Evolutionary conservation across 2,888 invertebrate species (phyloP).

Genomic region (Nymphalis polychloros): DNA sequence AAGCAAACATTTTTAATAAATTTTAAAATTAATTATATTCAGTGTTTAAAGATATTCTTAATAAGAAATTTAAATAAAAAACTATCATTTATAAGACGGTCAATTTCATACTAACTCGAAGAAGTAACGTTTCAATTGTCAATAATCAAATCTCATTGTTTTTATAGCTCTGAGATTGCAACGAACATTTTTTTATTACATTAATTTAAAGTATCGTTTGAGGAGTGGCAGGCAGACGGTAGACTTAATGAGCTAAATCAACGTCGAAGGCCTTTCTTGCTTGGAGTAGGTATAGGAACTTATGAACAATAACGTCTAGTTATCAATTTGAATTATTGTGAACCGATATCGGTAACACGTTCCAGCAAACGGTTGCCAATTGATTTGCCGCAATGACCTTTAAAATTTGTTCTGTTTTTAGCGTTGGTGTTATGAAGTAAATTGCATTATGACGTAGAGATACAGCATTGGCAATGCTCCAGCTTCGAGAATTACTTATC

Average conservation of each 20-base stretch:
- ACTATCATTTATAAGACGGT: no score
- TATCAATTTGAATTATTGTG: conserved; percentile 25
- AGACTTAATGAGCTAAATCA: conserved; percentile 59
- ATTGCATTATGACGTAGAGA: conserved; percentile 33
- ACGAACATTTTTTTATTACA: conserved; percentile 22
- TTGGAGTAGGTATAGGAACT: conserved; percentile 24
- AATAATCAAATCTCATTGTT: conserved; percentile 2
- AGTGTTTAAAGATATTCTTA: no score
- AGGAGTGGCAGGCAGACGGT: conserved; percentile 45
- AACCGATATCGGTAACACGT: conserved; percentile 30
- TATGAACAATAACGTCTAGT: conserved; percentile 17
- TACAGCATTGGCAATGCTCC: conserved; percentile 32
- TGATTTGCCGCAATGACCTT: conserved; percentile 36
- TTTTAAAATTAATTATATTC: no score
- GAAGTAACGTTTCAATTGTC: neutral
- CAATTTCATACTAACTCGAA: neutral
- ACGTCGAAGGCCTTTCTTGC: conserved; percentile 52
- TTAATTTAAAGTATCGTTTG: conserved; percentile 48
- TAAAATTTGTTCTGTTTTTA: conserved; percentile 33
- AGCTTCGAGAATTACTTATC: conserved; percentile 18
- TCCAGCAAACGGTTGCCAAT: conserved; percentile 32
- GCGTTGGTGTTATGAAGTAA: conserved; percentile 29
- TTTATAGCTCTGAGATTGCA: conserved; percentile 2
- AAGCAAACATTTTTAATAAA: no score
- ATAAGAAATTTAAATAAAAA: no score